Percentiles rank a stretch among this genome's conserved stretches.
Conservation (phyloP, 1,140 invertebrate species). For the Tachypleus tridentatus region DNA sequence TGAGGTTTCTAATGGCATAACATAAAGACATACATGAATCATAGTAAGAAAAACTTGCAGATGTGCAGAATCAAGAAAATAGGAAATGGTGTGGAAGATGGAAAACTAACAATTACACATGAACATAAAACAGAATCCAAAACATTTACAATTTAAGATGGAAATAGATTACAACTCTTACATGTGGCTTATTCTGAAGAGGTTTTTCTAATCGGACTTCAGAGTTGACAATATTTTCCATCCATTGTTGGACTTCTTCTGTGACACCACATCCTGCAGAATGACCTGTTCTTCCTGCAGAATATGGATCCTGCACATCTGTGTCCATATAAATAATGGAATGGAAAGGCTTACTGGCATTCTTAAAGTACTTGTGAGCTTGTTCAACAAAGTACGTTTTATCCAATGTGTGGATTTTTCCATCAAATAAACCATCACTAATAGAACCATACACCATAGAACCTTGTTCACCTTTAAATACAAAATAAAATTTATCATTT, state of each 20-base stretch:
- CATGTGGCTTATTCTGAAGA: too few species aligned
- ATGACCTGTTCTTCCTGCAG: constrained; percentile 57
- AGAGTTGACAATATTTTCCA: constrained; percentile 81
- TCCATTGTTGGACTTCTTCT: constrained; percentile 75
- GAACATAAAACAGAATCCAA: too few species aligned
- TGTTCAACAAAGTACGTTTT: constrained; percentile 83
- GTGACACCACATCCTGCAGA: constrained; percentile 65
- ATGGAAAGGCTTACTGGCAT: constrained; percentile 54
- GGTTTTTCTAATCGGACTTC: constrained; percentile 26
- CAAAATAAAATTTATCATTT: too few species aligned
- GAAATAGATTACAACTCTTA: too few species aligned
- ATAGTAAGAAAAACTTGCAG: too few species aligned
- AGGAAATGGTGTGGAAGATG: too few species aligned
- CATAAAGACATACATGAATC: too few species aligned
- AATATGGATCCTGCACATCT: constrained; percentile 77
- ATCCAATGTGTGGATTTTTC: constrained; percentile 67
- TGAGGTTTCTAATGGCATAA: too few species aligned
- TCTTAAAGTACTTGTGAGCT: constrained; percentile 68
- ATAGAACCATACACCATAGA: constrained; percentile 83
- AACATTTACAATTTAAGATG: too few species aligned
- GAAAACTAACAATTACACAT: too few species aligned
- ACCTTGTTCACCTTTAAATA: constrained; percentile 55
- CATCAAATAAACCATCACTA: constrained; percentile 86
- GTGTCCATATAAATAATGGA: constrained; percentile 91
- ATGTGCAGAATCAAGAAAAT: too few species aligned